Base-by-base conservation (phyloP, 1,140 invertebrate species). In the Zeugodacus cucurbitae region DNA sequence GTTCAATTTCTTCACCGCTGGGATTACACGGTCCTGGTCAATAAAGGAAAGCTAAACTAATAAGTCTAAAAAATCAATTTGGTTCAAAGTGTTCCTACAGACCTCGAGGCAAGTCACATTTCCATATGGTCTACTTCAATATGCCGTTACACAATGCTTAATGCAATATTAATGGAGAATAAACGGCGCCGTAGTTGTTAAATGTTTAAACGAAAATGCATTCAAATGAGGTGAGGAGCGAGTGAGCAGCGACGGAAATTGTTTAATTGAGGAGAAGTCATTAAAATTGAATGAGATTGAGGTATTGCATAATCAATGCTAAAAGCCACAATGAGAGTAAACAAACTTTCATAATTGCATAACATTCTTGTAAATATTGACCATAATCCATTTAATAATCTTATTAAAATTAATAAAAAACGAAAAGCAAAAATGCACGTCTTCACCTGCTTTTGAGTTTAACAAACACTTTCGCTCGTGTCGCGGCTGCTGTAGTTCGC, bases 131-230 rank as follows among this genome's bases (percentile, higher is more conserved):
- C 3, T 6, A 7, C 62, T 64, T 64, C 26, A 32, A 32, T 64
- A 34, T 34, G 64, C 64, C n/a, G 64, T 67, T 67, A 67, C 64
- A 67, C 29, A 67, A 20, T 67, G 14, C 29, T 67, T 34, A 67
- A 67, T 67, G 29, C 64, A 67, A 67, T 67, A 32, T 67, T 67
- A 67, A 67, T 67, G 64, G 29, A 67, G 64, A 67, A 67, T 67
- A 67, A 67, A 67, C 64, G 29, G 64, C 14, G 29, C 26, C 64
- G n/a, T 67, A 67, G 64, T 32, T 67, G 64, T 67, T 34, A 67
- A 67, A 67, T 67, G 64, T 67, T 67, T 67, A 67, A 67, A 67
- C 29, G 64, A 67, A 67, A 67, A 26, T 67, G 29, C 64, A 67
- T 67, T 67, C 34, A 67, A 67, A 29, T 67, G 64, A 67, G 29